phyloP scores from a whole-genome alignment of 2,113 vertebrate species.

The Taurulus bubalis region DNA sequence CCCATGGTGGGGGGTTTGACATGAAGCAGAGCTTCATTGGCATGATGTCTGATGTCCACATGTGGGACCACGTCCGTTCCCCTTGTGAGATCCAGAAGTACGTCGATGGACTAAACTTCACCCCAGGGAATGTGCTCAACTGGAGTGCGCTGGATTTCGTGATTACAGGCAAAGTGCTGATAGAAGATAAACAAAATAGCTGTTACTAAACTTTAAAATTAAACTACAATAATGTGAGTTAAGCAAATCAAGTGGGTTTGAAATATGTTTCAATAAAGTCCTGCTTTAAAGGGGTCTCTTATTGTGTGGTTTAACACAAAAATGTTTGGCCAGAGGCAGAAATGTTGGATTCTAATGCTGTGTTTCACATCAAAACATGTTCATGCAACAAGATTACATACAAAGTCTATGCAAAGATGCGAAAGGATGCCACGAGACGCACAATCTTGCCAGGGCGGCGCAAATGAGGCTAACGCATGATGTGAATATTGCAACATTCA shows the following conservation, averaged over 20 bases:
- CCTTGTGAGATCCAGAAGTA: not conserved
- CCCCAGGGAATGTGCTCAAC: constrained; percentile 74
- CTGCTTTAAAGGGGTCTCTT: not conserved
- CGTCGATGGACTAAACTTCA: constrained; percentile 44
- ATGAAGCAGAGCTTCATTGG: constrained; percentile 64
- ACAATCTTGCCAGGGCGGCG: too few species aligned
- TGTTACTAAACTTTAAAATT: constrained; percentile 35
- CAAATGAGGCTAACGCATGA: not conserved
- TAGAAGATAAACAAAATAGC: constrained; percentile 40
- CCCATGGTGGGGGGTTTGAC: constrained; percentile 61
- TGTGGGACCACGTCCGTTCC: constrained; percentile 72
- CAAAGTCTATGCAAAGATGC: not conserved
- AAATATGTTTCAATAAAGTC: not conserved
- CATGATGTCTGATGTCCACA: constrained; percentile 75
- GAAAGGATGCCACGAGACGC: not conserved
- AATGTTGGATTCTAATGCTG: not conserved
- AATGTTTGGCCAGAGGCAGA: not conserved
- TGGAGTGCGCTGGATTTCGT: constrained; percentile 66
- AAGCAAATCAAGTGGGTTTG: not conserved
- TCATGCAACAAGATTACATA: not conserved
- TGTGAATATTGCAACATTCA: not conserved
- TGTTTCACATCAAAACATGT: not conserved
- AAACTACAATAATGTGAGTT: not conserved
- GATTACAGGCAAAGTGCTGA: constrained; percentile 38
- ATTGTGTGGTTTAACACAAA: not conserved